Base-by-base conservation (phyloP, 2,113 vertebrate species). In the Pteropus alecto region DNA sequence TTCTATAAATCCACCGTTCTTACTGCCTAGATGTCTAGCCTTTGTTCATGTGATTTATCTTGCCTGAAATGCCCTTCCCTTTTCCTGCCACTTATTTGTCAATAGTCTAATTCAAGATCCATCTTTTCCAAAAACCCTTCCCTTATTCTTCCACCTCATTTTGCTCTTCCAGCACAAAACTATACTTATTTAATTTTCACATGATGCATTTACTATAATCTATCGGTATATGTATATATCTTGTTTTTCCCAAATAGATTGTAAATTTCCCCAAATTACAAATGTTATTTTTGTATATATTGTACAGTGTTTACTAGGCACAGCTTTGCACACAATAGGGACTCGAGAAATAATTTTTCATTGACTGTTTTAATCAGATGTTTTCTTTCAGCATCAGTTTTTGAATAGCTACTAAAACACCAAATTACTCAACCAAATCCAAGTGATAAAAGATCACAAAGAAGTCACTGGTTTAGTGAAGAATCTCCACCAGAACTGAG, bases 401-500 rank as follows among this genome's bases (percentile, higher is more conserved):
- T 85, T 79, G 82, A 93, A 21, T 63, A 60, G 70, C 41, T 90
- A 91, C 26, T 87, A 61, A 54, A 85, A 24, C 35, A 61, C 2
- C 56, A 86, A 74, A 76, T 78, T 95, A 76, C 8, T 60, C 35
- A 95, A 78, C 18, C 22, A 93, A 97, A 93, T 30, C 18, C 60
- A 94, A 76, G 13, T 77, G 63, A 26, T 54, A 54, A 92, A 92
- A 90, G 33, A 70, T 48, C 73, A 61, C 5, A 90, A 92, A 81
- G 43, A 79, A 70, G 51, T 54, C 96, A 86, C 8, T 76, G 0
- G 6, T 48, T 70, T 81, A 48, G 11, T 81, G 58, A 87, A 89
- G 18, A 3, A 24, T 83, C 58, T 63, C 28, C 7, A 68, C 58
- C 41, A 73, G n/a, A 15, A 46, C 13, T 68, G 81, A 79, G 35